Conservation (phyloP, 2,113 vertebrate species). For the Oncorhynchus tshawytscha region DNA sequence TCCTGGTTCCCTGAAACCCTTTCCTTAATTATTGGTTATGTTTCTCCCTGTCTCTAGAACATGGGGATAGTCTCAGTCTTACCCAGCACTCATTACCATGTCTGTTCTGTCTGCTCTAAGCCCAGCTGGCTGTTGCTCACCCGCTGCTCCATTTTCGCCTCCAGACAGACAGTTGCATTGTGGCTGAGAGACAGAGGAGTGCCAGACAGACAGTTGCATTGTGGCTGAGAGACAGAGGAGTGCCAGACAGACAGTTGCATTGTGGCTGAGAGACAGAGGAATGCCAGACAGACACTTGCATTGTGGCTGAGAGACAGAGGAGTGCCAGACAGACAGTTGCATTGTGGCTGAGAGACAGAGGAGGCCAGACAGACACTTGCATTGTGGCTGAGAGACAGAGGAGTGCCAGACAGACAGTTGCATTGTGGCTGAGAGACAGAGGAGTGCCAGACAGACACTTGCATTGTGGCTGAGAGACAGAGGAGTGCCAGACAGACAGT, state of each 20-base stretch:
- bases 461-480: neutral
- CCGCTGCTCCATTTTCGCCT: neutral
- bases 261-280: no score
- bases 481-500: neutral
- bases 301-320: neutral
- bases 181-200: neutral
- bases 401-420: no score
- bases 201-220: neutral
- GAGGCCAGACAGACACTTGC: no score
- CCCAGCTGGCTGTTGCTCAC: neutral
- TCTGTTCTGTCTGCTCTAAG: neutral
- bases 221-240: no score
- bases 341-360: neutral
- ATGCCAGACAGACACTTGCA: no score
- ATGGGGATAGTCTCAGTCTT: slow-evolving; percentile 7
- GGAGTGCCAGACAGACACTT: neutral
- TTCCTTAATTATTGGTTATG: neutral
- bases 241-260: no score
- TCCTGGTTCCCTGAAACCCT: neutral
- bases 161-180: slow-evolving; percentile 3
- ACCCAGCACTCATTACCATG: slow-evolving; percentile 1
- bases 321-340: no score
- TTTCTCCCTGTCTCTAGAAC: slow-evolving; percentile 1
- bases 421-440: no score
- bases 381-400: no score